Conservation (phyloP, 1,140 invertebrate species). For the Rhagoletis zephyria region DNA sequence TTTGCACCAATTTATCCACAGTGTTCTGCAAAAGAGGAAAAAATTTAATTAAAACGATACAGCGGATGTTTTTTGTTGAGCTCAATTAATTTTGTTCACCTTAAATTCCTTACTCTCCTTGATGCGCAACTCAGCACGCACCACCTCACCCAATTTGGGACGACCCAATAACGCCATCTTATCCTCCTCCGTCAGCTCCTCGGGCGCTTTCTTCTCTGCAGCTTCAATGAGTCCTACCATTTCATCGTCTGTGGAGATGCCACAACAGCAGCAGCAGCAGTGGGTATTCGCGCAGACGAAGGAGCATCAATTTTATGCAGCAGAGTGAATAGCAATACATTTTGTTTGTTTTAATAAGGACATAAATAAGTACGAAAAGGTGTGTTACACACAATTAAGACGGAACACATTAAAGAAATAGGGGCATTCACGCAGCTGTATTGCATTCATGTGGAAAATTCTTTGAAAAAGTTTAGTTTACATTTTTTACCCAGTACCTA, state of each 20-base stretch:
- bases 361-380: constrained; percentile 32
- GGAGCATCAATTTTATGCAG: neutral
- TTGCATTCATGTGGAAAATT: too few species aligned
- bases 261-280: neutral
- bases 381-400: constrained; percentile 26
- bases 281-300: neutral
- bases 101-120: constrained; percentile 99
- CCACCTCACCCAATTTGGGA: constrained; percentile 90
- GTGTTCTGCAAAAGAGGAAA: constrained; percentile 82
- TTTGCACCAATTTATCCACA: constrained; percentile 96
- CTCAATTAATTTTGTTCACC: constrained; percentile 75
- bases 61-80: constrained; percentile 30
- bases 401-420: neutral
- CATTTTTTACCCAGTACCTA: too few species aligned
- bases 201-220: constrained; percentile 78
- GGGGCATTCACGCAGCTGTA: neutral
- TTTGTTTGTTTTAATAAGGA: constrained; percentile 49
- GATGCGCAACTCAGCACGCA: constrained; percentile 88
- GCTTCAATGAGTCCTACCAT: constrained; percentile 70
- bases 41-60: constrained; percentile 35
- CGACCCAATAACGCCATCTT: constrained; percentile 92
- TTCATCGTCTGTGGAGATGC: constrained; percentile 65
- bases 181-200: constrained; percentile 83
- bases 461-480: too few species aligned
- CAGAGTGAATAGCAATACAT: constrained; percentile 45